Base-by-base conservation (phyloP, 2,113 vertebrate genomes). In the Rousettus leschenaultii region DNA sequence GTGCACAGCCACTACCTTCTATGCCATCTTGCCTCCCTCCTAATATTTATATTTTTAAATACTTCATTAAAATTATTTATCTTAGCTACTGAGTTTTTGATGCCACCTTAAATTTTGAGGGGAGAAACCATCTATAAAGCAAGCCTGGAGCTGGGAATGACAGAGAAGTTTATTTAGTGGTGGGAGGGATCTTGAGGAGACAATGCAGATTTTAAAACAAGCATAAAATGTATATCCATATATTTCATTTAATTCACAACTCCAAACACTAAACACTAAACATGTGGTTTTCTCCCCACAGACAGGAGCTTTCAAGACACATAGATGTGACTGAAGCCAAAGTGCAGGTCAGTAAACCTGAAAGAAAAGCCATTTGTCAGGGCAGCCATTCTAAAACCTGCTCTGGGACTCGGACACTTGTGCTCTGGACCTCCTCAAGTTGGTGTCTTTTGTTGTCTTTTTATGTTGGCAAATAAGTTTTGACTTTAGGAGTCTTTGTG, bases 311-410 rank as follows among this genome's bases (percentile, higher is more conserved):
- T 84, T 86, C 43, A 0, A 63, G 57, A 8, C 1, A 4, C 48
- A 33, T 96, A 3, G 33, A 48, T 35, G 57, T 80, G 43, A 24
- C 73, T 2, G 86, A 95, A 35, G 7, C 3, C 24, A 79, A 65
- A 74, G 86, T 95, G 75, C 66, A 94, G 89, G 96, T 97, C 12
- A 96, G 97, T 92, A 78, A 48, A n/a, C 48, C 16, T 82, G 40
- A 30, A 55, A 51, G 45, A n/a, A 45, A 22, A 10, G 7, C 40
- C 19, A 5, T 13, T 43, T 63, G 45, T 7, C 6, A 33, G 40
- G 5, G 15, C 11, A 84, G 45, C 15, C 59, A 30, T 22, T 61
- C 28, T 92, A 70, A 75, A 53, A 65, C 33, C 2, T 40, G 24
- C 57, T 55, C 85, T 30, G 59, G 57, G 35, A 38, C 9, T 33